Evolutionary conservation across 2,113 vertebrate genomes (phyloP), one percentile per base, ranked within the genome.

Genomic region (Pristiophorus japonicus): DNA sequence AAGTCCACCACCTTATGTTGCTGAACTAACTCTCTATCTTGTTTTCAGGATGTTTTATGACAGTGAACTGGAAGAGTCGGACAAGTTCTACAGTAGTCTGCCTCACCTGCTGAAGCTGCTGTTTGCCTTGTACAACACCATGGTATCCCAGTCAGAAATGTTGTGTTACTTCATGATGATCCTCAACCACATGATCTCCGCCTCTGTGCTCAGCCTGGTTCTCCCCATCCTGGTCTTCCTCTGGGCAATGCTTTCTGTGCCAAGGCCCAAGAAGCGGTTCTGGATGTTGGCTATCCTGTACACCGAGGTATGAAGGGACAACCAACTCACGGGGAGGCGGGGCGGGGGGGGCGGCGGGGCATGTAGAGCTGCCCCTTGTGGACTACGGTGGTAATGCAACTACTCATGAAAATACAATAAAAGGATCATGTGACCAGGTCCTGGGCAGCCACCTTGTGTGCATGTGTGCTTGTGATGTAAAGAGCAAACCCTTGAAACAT

Each of bases 251-350:
- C 96, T 98, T 91, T 98, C 96, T 0, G 97, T 97, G 96, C 98
- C 98, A 59, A 97, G 97, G 95, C 97, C 98, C n/a, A 97, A 96
- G 95, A 97, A 98, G 94, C 96, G 96, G 95, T 98, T 98, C 96
- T 97, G 98, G 97, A 97, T 98, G 97, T 97, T 97, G 0, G 97
- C 97, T 0, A 98, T 98, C 27, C 97, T 98, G 96, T 98, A 98
- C 97, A 98, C 97, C 2, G 98, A 98, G 97, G 98, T 98, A 94
- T 2, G 96, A 73, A 55, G 81, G 1, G 11, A 63, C 62, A 91
- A 81, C n/a, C 20, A n/a, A 42, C n/a, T 81, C 16, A 1, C 16
- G 6, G 38, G 16, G 42, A 81, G 78, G 38, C n/a, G n/a, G n/a
- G n/a, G n/a, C n/a, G n/a, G n/a, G n/a, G n/a, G n/a, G n/a, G n/a